These are phyloP conservation scores for Salvelinus alpinus DNA, from an alignment of 2,113 vertebrate genomes.

Conservation along the genomic window DNA sequence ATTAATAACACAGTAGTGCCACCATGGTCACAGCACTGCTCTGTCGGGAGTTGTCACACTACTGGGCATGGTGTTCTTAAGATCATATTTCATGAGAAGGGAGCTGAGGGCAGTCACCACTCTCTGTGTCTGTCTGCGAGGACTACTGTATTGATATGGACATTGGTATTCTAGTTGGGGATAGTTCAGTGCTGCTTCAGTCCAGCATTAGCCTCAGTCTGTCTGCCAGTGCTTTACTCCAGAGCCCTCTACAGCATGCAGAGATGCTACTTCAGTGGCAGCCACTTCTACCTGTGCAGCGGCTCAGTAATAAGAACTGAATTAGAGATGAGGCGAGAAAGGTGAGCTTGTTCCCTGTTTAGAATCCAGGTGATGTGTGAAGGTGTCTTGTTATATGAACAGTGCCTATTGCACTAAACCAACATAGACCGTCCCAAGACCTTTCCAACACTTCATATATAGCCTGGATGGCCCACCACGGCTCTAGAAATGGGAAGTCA, in stretches of 20 bases:
- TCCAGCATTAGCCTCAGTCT: not conserved
- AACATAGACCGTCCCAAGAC: not conserved
- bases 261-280: not conserved
- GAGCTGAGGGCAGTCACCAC: not conserved
- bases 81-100: not conserved
- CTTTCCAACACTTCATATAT: not conserved
- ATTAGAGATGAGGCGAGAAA: conserved; percentile 25
- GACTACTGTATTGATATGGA: conserved; percentile 13
- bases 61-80: not conserved
- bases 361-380: not conserved
- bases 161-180: conserved; percentile 24
- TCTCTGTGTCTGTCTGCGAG: not conserved
- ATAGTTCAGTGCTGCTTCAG: not conserved
- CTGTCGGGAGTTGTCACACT: not conserved
- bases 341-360: conserved; percentile 17
- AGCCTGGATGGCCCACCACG: not conserved
- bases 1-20: not conserved
- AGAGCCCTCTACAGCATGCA: not conserved
- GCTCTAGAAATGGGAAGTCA: conserved; percentile 21
- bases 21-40: not conserved
- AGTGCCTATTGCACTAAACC: not conserved
- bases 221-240: not conserved
- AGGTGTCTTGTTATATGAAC: not conserved
- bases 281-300: not conserved
- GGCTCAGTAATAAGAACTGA: conserved; percentile 8